Evolutionary conservation across 2,113 vertebrate species (phyloP).

Genomic region (Orientallactaga bullata): DNA sequence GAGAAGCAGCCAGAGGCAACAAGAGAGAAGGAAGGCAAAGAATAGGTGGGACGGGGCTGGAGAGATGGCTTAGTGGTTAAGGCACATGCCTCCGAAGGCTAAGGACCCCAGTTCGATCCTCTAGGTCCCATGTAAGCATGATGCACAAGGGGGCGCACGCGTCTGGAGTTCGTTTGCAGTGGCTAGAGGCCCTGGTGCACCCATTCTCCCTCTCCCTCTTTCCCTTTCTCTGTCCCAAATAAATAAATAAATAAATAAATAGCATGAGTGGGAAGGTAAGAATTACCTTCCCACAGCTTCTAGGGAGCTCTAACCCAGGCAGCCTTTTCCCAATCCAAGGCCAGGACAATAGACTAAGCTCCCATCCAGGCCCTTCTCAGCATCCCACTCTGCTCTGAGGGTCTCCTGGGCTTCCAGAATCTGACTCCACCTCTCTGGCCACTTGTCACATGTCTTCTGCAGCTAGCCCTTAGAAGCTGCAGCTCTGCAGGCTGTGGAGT

Average conservation of each 20-base stretch:
- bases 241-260: no score
- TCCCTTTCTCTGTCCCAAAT: no score
- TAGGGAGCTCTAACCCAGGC: not conserved
- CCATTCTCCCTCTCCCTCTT: no score
- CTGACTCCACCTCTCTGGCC: not conserved
- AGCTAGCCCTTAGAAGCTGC: not conserved
- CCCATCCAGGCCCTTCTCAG: accelerated
- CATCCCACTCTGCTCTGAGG: not conserved
- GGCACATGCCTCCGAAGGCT: no score
- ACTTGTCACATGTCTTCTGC: not conserved
- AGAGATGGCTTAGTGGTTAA: no score
- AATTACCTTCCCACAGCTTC: no score
- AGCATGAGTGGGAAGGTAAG: not conserved
- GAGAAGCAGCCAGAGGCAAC: not conserved
- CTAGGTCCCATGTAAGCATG: no score
- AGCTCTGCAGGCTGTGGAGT: not conserved
- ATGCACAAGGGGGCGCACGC: no score
- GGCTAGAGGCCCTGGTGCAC: no score
- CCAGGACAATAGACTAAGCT: not conserved
- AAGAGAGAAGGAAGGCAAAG: not conserved
- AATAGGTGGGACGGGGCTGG: no score
- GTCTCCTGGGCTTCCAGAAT: not conserved
- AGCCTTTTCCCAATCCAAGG: not conserved
- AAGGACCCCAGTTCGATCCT: no score
- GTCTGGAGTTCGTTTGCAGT: no score